phyloP scores from a whole-genome alignment of 1,140 invertebrate genomes.

The Platyscapa corneri region DNA sequence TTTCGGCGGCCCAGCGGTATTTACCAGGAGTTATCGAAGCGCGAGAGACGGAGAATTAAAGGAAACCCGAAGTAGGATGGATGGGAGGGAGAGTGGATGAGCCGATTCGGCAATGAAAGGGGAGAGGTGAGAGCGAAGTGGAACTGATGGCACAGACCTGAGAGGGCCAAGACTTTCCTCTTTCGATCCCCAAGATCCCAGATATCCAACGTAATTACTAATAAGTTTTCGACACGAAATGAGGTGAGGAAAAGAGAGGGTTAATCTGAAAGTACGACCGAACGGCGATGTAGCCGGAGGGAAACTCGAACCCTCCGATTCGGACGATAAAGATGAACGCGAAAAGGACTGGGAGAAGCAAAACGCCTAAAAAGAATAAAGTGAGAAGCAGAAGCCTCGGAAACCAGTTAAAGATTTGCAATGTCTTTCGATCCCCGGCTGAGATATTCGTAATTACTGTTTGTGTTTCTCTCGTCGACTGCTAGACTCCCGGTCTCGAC shows the following conservation, averaged over 20 bases:
- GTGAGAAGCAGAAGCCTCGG: constrained; percentile 62
- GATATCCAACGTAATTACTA: constrained; percentile 74
- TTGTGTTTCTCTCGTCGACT: constrained; percentile 72
- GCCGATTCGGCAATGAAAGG: constrained; percentile 50
- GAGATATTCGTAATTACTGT: constrained; percentile 76
- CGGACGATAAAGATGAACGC: constrained; percentile 50
- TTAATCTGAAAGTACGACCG: constrained; percentile 74
- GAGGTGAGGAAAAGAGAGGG: constrained; percentile 74
- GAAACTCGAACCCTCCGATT: constrained; percentile 53
- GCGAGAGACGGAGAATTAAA: constrained; percentile 66
- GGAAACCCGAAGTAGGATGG: constrained; percentile 57
- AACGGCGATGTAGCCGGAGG: constrained; percentile 61
- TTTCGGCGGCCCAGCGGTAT: constrained; percentile 62
- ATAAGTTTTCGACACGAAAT: constrained; percentile 75
- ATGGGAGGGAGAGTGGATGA: constrained; percentile 51
- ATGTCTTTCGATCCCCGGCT: constrained; percentile 73
- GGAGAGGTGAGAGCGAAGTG: constrained; percentile 41
- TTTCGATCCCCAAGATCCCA: constrained; percentile 62
- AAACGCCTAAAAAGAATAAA: constrained; percentile 43
- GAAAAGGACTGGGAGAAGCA: constrained; percentile 9
- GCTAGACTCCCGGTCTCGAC: constrained; percentile 51
- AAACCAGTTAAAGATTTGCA: constrained; percentile 73
- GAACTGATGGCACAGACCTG: constrained; percentile 41
- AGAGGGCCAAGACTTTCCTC: constrained; percentile 57
- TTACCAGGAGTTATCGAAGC: constrained; percentile 66